Conservation (phyloP, 2,888 invertebrate species). For the Mystacides longicornis region DNA sequence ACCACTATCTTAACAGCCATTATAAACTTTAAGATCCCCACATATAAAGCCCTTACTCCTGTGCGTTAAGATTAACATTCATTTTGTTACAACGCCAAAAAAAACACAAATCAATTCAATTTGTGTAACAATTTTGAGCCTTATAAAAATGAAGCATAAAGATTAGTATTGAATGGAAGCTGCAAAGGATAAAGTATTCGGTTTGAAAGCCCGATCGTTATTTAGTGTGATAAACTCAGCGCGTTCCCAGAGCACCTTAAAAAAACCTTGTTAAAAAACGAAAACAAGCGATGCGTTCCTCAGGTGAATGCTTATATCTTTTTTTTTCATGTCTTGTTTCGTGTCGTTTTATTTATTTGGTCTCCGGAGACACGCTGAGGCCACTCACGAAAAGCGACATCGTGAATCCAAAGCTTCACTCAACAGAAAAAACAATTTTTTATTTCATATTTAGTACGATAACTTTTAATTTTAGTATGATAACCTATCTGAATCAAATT, state of each 20-base stretch:
- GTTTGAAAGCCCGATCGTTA: not conserved
- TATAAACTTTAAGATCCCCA: not conserved
- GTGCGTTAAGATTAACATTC: conserved; percentile 16
- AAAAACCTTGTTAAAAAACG: not conserved
- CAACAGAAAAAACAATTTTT: not conserved
- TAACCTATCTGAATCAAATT: no score
- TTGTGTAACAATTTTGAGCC: not conserved
- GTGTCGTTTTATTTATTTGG: not conserved
- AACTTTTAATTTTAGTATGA: no score
- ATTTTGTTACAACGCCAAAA: conserved; percentile 4
- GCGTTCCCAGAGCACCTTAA: not conserved
- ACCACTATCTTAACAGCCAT: not conserved
- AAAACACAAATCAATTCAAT: not conserved
- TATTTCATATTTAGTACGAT: not conserved
- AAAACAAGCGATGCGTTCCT: conserved; percentile 2
- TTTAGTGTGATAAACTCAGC: conserved; percentile 15
- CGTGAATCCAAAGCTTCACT: not conserved
- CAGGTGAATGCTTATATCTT: not conserved
- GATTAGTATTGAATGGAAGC: not conserved
- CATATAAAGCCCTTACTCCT: conserved; percentile 1
- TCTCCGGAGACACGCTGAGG: not conserved
- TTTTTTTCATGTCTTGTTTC: conserved; percentile 5
- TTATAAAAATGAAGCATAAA: not conserved
- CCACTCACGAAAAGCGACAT: not conserved
- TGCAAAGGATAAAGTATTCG: not conserved